A percentile compares a stretch with the other conserved stretches of the same genome.
phyloP scores from a whole-genome alignment of 2,888 invertebrate genomes.

The Hypena proboscidalis region DNA sequence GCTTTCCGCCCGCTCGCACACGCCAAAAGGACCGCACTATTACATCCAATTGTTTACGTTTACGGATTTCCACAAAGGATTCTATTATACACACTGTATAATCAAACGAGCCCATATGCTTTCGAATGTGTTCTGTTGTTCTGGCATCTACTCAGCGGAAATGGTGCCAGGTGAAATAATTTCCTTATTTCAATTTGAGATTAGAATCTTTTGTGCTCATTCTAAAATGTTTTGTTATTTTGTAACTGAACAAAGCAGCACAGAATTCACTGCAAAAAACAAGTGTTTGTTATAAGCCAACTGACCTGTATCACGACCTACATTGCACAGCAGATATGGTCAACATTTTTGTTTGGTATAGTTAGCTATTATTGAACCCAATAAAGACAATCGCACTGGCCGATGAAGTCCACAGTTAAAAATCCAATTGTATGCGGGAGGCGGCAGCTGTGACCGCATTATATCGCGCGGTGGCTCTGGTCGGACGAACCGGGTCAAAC shows the following conservation, averaged over 20 bases:
- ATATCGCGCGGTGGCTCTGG: constrained; percentile 61
- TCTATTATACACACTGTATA: constrained; percentile 33
- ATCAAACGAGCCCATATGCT: constrained; percentile 17
- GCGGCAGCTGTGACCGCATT: constrained; percentile 68
- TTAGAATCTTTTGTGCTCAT: constrained; percentile 10
- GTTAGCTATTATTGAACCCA: constrained; percentile 40
- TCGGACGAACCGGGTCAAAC: constrained; percentile 59
- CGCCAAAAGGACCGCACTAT: constrained; percentile 38
- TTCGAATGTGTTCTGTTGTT: constrained; percentile 25
- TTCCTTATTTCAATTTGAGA: constrained; percentile 19
- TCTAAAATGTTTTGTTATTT: constrained; percentile 2
- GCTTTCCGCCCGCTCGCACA: constrained; percentile 47
- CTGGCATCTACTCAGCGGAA: constrained; percentile 19
- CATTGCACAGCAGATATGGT: too few species aligned
- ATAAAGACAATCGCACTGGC: constrained; percentile 51
- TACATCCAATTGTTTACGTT: constrained; percentile 43
- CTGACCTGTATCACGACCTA: too few species aligned
- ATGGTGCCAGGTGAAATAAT: constrained; percentile 26
- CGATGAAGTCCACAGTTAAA: constrained; percentile 61
- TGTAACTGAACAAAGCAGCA: too few species aligned
- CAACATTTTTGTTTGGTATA: neutral
- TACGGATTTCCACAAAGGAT: constrained; percentile 17
- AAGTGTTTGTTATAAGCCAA: constrained; percentile 1
- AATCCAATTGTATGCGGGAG: constrained; percentile 68
- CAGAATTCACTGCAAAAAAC: too few species aligned